Percentiles rank a stretch among this genome's conserved stretches.
These are phyloP conservation scores for Microctenopoma lineatum DNA, from an alignment of 2,797 vertebrate species.

Conservation along the genomic window DNA sequence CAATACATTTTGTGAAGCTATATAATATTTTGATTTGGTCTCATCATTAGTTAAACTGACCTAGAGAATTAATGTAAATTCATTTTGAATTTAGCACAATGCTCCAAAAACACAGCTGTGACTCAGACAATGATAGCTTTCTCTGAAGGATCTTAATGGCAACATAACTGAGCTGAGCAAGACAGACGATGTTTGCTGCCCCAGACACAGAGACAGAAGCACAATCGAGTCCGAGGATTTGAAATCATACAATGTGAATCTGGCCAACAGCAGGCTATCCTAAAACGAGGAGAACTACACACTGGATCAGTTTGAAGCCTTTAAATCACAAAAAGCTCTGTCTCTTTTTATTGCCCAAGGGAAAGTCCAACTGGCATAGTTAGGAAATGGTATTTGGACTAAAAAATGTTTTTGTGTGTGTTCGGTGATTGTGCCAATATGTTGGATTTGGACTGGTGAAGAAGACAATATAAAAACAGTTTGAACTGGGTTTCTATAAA, in stretches of 20 bases:
- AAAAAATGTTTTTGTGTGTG: constrained; percentile 3
- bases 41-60: not conserved
- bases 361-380: constrained; percentile 13
- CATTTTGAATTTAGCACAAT: constrained; percentile 35
- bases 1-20: too few relatives aligned
- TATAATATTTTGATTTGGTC: too few relatives aligned
- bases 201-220: constrained; percentile 21
- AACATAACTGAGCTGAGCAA: constrained; percentile 41
- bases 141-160: constrained; percentile 41
- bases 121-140: constrained; percentile 20
- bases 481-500: constrained; percentile 1
- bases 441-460: constrained; percentile 13
- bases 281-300: constrained; percentile 35
- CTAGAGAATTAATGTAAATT: constrained; percentile 37
- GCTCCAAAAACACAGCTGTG: constrained; percentile 9
- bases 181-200: constrained; percentile 62
- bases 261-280: constrained; percentile 44
- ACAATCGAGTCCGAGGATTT: constrained; percentile 42
- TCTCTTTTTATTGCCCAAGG: constrained; percentile 7
- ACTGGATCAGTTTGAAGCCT: constrained; percentile 19
- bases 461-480: constrained; percentile 22
- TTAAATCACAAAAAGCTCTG: constrained; percentile 34
- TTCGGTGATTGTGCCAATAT: constrained; percentile 15
- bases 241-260: constrained; percentile 54
- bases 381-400: constrained; percentile 7